Conservation (phyloP, 2,113 vertebrate genomes). For the Tiliqua scincoides region DNA sequence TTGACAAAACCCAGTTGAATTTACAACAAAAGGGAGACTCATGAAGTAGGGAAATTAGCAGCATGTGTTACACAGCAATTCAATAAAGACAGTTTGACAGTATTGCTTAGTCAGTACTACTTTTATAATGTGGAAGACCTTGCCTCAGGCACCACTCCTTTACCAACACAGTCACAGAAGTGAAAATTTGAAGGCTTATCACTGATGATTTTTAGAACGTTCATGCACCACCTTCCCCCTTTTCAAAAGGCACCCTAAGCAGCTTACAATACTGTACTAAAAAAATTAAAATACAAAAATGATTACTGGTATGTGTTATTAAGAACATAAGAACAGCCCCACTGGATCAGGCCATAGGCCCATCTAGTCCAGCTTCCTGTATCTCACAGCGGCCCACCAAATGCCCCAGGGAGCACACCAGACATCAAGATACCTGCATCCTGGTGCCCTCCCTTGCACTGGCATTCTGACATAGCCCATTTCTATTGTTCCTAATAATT, state of each 20-base stretch:
- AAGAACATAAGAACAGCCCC: no score
- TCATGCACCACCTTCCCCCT: no score
- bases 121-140: background rate
- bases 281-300: background rate
- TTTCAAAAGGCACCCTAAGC: no score
- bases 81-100: constrained; percentile 3
- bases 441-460: no score
- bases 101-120: background rate
- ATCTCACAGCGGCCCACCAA: no score
- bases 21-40: background rate
- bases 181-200: fast-evolving
- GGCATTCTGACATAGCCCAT: no score
- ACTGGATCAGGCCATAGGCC: no score
- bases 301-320: fast-evolving
- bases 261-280: no score
- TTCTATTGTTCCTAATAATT: no score
- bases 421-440: no score
- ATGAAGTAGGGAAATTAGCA: background rate
- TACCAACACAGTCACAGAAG: background rate
- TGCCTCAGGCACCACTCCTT: background rate
- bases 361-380: no score
- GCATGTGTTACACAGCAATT: background rate
- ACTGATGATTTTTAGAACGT: background rate
- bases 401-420: no score
- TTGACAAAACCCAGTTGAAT: background rate